Conservation (phyloP, 53 echinoderm and acorn worm genomes). For the Mesocentrotus franciscanus region DNA sequence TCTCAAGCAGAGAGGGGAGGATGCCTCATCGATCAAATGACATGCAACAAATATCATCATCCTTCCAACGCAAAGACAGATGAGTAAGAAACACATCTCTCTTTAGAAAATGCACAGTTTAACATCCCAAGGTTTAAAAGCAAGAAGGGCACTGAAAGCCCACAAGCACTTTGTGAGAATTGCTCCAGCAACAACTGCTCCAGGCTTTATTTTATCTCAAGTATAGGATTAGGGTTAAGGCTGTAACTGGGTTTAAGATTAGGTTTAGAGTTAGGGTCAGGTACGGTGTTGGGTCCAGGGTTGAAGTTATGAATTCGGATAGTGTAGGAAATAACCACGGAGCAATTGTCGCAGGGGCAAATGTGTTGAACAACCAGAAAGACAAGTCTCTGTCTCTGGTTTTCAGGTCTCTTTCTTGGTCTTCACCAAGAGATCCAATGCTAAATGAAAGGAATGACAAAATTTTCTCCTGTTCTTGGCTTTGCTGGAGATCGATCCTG, state of each 20-base stretch:
- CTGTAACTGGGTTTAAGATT: too few species aligned
- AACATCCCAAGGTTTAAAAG: not conserved
- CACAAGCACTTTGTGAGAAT: too few species aligned
- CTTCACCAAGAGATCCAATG: not conserved
- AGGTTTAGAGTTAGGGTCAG: too few species aligned
- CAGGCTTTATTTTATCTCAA: too few species aligned
- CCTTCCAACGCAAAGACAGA: not conserved
- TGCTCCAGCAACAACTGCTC: too few species aligned
- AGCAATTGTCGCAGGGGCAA: too few species aligned
- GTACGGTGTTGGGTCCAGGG: too few species aligned
- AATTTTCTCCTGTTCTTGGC: not conserved
- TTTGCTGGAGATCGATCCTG: not conserved
- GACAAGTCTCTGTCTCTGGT: too few species aligned
- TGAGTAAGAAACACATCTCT: not conserved
- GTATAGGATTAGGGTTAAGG: too few species aligned
- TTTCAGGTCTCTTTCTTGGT: not conserved
- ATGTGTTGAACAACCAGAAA: too few species aligned
- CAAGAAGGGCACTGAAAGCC: not conserved
- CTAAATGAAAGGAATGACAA: not conserved
- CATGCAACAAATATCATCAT: constrained; percentile 23
- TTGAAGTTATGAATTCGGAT: too few species aligned
- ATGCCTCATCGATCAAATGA: constrained; percentile 22
- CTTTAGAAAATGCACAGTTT: not conserved
- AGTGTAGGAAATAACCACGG: too few species aligned
- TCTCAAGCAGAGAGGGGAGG: not conserved